Evolutionary conservation across 2,113 vertebrate genomes (phyloP).

Genomic region (Megatriorchis doriae): DNA sequence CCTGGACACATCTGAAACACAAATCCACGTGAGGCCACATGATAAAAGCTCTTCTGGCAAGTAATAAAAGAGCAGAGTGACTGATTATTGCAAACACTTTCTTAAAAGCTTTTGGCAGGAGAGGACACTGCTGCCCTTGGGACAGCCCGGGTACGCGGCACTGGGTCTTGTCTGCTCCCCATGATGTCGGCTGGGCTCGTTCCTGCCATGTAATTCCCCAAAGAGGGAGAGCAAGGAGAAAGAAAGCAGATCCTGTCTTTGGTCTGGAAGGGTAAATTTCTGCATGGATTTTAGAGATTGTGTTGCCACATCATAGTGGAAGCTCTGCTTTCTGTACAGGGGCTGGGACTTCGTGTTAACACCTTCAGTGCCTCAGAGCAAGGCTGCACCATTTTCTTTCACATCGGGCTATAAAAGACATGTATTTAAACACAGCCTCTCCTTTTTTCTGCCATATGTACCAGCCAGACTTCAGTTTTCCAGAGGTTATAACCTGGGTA

Average conservation of each 20-base stretch:
- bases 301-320: neutral
- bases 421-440: neutral
- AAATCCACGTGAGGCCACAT: neutral
- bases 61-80: neutral
- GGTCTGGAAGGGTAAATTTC: neutral
- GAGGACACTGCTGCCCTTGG: neutral
- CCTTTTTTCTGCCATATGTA: neutral
- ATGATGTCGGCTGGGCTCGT: rapidly evolving
- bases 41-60: neutral
- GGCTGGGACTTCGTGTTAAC: neutral
- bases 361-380: neutral
- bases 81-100: neutral
- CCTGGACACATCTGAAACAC: neutral
- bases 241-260: neutral
- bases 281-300: neutral
- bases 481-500: neutral
- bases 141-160: rapidly evolving
- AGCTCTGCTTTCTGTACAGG: neutral
- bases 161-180: neutral
- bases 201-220: neutral
- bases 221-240: neutral
- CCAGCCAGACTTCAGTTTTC: neutral
- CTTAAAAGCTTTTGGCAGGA: neutral
- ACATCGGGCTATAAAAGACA: neutral
- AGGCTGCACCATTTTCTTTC: neutral